These are phyloP conservation scores for Drosophila greeni DNA, from an alignment of 2,888 invertebrate genomes.

Conservation along the genomic window DNA sequence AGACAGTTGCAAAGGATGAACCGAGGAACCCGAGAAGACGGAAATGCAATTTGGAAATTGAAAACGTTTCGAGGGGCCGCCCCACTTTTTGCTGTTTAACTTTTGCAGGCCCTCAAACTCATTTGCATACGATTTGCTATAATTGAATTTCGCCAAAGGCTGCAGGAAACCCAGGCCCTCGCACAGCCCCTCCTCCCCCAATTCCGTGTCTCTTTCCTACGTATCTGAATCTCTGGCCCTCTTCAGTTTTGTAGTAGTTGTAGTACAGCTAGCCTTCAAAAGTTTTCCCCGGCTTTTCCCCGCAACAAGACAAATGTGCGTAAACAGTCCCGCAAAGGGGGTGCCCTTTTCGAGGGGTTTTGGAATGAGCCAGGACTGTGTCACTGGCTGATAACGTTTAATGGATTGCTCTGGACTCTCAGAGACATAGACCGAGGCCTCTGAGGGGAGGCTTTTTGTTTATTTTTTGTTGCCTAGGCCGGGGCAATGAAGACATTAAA, in stretches of 20 bases:
- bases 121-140: slow-evolving; percentile 69
- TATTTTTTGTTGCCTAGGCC: slow-evolving; percentile 47
- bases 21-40: slow-evolving; percentile 7
- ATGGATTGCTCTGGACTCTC: slow-evolving; percentile 60
- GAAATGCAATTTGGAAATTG: slow-evolving; percentile 66
- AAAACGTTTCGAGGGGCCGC: slow-evolving; percentile 43
- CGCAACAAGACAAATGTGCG: slow-evolving; percentile 45
- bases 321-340: slow-evolving; percentile 24
- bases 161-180: slow-evolving; percentile 34
- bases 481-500: slow-evolving; percentile 71
- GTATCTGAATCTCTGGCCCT: neutral
- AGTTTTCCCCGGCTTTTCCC: slow-evolving; percentile 26
- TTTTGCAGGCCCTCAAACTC: slow-evolving; percentile 47
- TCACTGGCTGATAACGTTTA: slow-evolving; percentile 66
- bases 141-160: slow-evolving; percentile 60
- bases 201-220: slow-evolving; percentile 12
- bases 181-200: slow-evolving; percentile 17
- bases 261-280: slow-evolving; percentile 35
- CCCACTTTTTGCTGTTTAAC: slow-evolving; percentile 49
- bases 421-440: slow-evolving; percentile 17
- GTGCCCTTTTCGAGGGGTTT: slow-evolving; percentile 10
- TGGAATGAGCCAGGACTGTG: slow-evolving; percentile 53
- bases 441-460: slow-evolving; percentile 26
- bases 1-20: slow-evolving; percentile 31
- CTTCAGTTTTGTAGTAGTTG: slow-evolving; percentile 15